Base-by-base conservation (phyloP, 2,888 invertebrate genomes). In the Aleiodes alternator region DNA sequence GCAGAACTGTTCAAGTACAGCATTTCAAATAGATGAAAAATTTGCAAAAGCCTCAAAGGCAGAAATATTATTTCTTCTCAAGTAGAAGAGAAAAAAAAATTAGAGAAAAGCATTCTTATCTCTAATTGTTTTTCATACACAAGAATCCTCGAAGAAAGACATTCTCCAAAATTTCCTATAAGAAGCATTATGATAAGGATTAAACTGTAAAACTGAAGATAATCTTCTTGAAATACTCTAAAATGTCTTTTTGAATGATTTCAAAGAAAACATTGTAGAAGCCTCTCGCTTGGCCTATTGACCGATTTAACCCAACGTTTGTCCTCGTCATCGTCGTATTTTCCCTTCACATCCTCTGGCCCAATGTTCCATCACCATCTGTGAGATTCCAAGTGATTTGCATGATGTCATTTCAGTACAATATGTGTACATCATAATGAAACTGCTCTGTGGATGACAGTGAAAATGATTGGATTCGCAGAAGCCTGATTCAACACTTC, bases 271-370 rank as follows among this genome's bases (percentile, higher is more conserved):
- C 38, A 61, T n/a, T 61, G 16, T 64, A 11, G 48, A 16, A 9
- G 64, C 9, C 43, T 43, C 48, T 23, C 2, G 23, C n/a, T 7
- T 64, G 64, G 64, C 64, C 64, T 64, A 64, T 64, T 64, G 64
- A 64, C 64, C 64, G 64, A 64, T 64, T 64, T 64, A 64, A 64
- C 64, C 64, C 43, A 48, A 48, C 64, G 48, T 43, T 64, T 64
- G 64, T 43, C 64, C 64, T 64, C 64, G 56, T 56, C 64, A 48
- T 64, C 23, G 11, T 43, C 23, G 23, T 43, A 16, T 8, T 43
- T 8, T 34, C 43, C 64, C 43, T 48, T n/a, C 16, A n/a, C 16
- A 6, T 9, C 8, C 55, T 16, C 14, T 55, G n/a, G 8, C 64
- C 38, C 38, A 38, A 8, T 43, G 59, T 59, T 4, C 61, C 38